Percentiles rank a stretch among this genome's conserved stretches.
Evolutionary conservation across 2,113 vertebrate species (phyloP).

Genomic region (Tapirus terrestris): DNA sequence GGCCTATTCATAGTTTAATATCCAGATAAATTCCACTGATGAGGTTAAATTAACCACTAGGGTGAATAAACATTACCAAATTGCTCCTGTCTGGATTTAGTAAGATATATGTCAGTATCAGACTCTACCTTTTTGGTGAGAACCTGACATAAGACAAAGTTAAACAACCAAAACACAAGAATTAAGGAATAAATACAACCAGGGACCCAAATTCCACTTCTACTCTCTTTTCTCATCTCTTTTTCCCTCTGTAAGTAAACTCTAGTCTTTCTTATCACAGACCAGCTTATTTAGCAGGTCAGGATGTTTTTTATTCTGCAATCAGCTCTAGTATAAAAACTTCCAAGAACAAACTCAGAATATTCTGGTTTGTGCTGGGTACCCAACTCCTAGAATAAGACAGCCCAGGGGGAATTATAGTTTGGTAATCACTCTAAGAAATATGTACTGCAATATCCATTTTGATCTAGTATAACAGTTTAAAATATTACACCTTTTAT

Average conservation of each 20-base stretch:
- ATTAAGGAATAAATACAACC: neutral
- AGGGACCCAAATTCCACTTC: neutral
- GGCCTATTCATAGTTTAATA: neutral
- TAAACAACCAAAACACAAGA: conserved; percentile 26
- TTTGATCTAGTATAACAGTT: conserved; percentile 17
- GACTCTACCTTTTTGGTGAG: neutral
- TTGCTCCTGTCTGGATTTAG: neutral
- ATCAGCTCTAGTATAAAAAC: neutral
- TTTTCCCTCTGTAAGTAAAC: neutral
- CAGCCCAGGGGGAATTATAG: neutral
- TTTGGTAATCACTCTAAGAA: neutral
- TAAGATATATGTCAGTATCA: neutral
- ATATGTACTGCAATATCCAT: neutral
- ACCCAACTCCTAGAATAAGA: neutral
- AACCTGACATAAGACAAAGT: neutral
- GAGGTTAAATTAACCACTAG: conserved; percentile 6
- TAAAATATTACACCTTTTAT: conserved; percentile 46
- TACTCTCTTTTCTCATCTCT: neutral
- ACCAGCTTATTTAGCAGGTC: neutral
- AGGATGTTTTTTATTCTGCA: conserved; percentile 21
- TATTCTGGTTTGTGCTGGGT: neutral
- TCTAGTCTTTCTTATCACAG: neutral
- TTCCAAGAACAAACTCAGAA: conserved; percentile 9
- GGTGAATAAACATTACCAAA: neutral
- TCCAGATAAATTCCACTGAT: neutral